A percentile compares a stretch with the other conserved stretches of the same genome.
Evolutionary conservation across 2,888 invertebrate species (phyloP).

Genomic region (Microctonus aethiopoides): DNA sequence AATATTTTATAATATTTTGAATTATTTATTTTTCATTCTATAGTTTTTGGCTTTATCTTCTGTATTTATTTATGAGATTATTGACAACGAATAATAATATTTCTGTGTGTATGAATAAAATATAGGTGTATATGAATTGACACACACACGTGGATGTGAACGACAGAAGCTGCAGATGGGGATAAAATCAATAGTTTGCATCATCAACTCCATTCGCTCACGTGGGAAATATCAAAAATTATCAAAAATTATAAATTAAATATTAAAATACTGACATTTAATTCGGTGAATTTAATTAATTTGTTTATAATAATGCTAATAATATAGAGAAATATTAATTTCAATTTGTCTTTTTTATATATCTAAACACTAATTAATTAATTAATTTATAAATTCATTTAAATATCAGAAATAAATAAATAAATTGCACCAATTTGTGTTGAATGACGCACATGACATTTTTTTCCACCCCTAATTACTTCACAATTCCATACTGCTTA

Average conservation of each 20-base stretch:
- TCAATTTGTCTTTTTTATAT: too few species aligned
- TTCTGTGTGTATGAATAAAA: neutral
- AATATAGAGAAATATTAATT: too few species aligned
- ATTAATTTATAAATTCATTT: too few species aligned
- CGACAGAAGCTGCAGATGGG: conserved; percentile 43
- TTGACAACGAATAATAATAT: neutral
- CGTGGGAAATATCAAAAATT: conserved; percentile 30
- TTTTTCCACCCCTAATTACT: too few species aligned
- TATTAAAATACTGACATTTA: too few species aligned
- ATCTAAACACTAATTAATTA: neutral
- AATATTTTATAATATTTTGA: too few species aligned
- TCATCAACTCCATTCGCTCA: conserved; percentile 43
- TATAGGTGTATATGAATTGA: conserved; percentile 6
- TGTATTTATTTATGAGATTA: neutral
- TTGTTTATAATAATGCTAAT: too few species aligned
- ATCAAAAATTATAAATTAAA: too few species aligned
- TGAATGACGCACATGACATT: neutral
- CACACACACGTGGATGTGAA: conserved; percentile 21
- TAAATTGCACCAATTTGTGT: neutral
- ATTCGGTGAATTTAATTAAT: too few species aligned
- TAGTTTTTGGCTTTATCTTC: too few species aligned
- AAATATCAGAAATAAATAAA: neutral
- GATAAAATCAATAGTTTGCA: conserved; percentile 60
- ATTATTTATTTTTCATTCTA: too few species aligned
- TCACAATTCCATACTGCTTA: too few species aligned